These are phyloP conservation scores for Drosophila punjabiensis DNA, from an alignment of 1,140 invertebrate genomes.

Conservation along the genomic window DNA sequence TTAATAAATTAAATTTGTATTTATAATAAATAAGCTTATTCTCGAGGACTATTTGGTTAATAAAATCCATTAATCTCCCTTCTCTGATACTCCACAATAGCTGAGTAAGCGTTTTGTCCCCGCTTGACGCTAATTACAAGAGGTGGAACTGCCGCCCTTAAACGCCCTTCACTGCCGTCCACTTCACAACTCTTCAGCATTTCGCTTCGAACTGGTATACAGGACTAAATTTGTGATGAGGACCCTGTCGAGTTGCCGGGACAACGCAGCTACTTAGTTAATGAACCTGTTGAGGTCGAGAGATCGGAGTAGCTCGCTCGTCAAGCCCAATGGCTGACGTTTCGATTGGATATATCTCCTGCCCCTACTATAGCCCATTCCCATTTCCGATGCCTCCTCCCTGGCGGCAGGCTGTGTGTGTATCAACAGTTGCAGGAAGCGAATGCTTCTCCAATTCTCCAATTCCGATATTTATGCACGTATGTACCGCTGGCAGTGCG, in stretches of 20 bases:
- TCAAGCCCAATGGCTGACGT: conserved; percentile 44
- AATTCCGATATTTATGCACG: conserved; percentile 59
- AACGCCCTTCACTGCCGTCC: conserved; percentile 3
- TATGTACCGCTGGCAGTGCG: conserved; percentile 14
- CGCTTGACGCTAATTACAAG: conserved; percentile 57
- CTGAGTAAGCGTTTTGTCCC: conserved; percentile 47
- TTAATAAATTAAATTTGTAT: too few relatives aligned
- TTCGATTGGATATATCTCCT: conserved; percentile 42
- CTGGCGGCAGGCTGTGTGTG: neutral
- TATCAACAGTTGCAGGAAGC: conserved; percentile 48
- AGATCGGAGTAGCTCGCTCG: conserved; percentile 35
- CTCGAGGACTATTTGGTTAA: too few relatives aligned
- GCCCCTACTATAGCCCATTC: neutral
- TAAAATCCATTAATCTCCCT: conserved; percentile 15
- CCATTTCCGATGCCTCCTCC: neutral
- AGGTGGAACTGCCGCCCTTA: conserved; percentile 13
- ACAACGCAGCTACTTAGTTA: conserved; percentile 74
- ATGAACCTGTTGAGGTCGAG: conserved; percentile 80
- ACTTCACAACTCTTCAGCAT: conserved; percentile 17
- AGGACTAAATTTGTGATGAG: conserved; percentile 24
- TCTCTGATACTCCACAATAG: conserved; percentile 20
- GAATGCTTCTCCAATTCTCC: conserved; percentile 49
- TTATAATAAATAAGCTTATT: too few relatives aligned
- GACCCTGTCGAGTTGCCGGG: conserved; percentile 56
- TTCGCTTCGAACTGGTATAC: conserved; percentile 22